Percentiles rank a stretch among this genome's conserved stretches.
These are phyloP conservation scores for Brachionus rotundiformis DNA, from an alignment of 1,140 invertebrate species.

Conservation along the genomic window DNA sequence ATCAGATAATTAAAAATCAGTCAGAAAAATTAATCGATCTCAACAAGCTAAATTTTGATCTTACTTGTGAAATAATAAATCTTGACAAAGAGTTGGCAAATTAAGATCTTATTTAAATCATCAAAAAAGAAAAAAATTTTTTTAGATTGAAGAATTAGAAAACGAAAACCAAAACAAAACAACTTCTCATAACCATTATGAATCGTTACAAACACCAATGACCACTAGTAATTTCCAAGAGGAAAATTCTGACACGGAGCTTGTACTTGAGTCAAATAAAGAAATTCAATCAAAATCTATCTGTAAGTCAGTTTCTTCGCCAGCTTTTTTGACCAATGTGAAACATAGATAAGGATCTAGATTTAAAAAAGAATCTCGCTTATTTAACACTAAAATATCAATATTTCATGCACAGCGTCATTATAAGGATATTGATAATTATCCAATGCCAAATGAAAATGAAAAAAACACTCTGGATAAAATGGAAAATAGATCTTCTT, in stretches of 20 bases:
- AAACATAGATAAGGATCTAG: not conserved
- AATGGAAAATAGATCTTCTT: not conserved
- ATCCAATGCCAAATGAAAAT: not conserved
- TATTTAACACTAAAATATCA: not conserved
- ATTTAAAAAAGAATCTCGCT: slow-evolving; percentile 16
- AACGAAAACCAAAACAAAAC: not conserved
- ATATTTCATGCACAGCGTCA: not conserved
- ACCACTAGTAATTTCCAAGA: not conserved
- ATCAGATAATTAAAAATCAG: not conserved
- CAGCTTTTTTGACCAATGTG: not conserved
- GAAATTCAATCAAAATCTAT: not conserved
- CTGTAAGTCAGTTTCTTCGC: not conserved
- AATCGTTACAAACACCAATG: not conserved
- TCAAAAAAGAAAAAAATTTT: not conserved
- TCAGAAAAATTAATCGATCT: not conserved
- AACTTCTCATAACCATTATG: not conserved
- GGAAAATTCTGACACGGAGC: not conserved
- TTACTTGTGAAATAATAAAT: not conserved
- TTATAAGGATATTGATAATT: not conserved
- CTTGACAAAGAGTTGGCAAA: not conserved
- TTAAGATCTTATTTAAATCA: not conserved
- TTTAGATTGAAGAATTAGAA: not conserved
- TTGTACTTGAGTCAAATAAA: not conserved
- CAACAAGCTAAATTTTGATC: not conserved
- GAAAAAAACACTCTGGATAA: not conserved